Percentiles rank a stretch among this genome's conserved stretches.
Conservation (phyloP, 2,113 vertebrate species). For the Engystomops pustulosus region DNA sequence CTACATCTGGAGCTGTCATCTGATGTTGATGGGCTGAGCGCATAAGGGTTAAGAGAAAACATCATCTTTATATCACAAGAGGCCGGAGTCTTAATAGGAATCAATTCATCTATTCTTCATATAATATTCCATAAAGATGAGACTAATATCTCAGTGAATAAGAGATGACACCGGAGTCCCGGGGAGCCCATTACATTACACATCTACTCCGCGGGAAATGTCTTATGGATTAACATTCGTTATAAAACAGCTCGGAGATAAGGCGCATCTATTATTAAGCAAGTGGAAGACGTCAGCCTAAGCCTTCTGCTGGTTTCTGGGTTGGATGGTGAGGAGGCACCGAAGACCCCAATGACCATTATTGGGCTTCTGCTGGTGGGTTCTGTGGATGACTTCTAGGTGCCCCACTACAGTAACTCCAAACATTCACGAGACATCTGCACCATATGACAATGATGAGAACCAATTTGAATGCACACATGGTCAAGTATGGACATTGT, state of each 20-base stretch:
- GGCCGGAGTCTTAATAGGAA: background rate
- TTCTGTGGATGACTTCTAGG: too few species aligned
- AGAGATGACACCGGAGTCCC: constrained; percentile 38
- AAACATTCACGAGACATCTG: too few species aligned
- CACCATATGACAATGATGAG: too few species aligned
- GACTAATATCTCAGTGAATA: constrained; percentile 43
- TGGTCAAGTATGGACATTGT: too few species aligned
- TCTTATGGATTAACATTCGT: constrained; percentile 54
- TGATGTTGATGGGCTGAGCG: background rate
- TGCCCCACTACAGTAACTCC: too few species aligned
- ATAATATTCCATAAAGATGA: constrained; percentile 34
- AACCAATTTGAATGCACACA: too few species aligned
- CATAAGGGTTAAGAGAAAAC: background rate
- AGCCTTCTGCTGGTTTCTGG: background rate
- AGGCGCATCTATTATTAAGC: constrained; percentile 35
- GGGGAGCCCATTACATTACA: constrained; percentile 43
- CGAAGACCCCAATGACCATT: too few species aligned
- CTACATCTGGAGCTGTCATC: background rate
- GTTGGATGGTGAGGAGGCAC: background rate
- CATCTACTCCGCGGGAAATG: constrained; percentile 29
- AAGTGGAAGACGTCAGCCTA: too few species aligned
- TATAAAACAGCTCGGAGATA: constrained; percentile 8
- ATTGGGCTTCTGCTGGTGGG: too few species aligned
- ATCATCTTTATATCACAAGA: too few species aligned
- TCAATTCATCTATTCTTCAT: constrained; percentile 17